Evolutionary conservation across 2,113 vertebrate genomes (phyloP), one percentile per base, ranked within the genome.

Genomic region (Dermatemys mawii): DNA sequence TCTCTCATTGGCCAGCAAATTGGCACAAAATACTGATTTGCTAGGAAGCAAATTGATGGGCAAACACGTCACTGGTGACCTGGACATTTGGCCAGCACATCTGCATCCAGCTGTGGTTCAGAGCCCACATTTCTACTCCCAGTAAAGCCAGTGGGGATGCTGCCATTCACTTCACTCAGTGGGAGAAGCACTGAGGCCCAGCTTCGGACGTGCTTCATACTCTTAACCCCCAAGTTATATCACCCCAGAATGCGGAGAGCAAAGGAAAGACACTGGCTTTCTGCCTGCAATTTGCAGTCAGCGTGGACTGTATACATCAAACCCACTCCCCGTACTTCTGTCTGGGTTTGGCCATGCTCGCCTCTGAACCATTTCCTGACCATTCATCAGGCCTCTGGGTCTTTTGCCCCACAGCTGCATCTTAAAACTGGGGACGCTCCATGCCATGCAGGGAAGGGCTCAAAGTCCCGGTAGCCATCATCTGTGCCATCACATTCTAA

Each of bases 21-120:
- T 2, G 55, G 89, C 81, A n/a, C 29, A 9, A 41, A 26, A 4
- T 10, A 0, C 2, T 19, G 70, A 1, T 73, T 60, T 60, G 9
- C 92, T 27, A 38, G 80, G 1, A 24, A 76, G 19, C 8, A 13
- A 26, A 41, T 13, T 14, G 13, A 44, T 6, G 24, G 41, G 41
- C 13, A 14, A 75, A 73, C 38, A 1, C 0, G 3, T 26, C 55
- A 2, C 1, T 7, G 14, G 35, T 0, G 4, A 10, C 41, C 14
- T 13, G 38, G 60, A 5, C 4, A 13, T 29, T 27, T 29, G 26
- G 12, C 27, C 3, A 0, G 2, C 60, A 46, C 19, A 0, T 35
- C 88, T 51, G 51, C 46, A 7, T 9, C 80, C 81, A 53, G 88
- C 84, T 41, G 57, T 0, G 2, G n/a, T 78, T 19, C 67, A 38